Percentiles rank a stretch among this genome's conserved stretches.
phyloP scores from a whole-genome alignment of 2,888 invertebrate genomes.

The Mycogona germanica region DNA sequence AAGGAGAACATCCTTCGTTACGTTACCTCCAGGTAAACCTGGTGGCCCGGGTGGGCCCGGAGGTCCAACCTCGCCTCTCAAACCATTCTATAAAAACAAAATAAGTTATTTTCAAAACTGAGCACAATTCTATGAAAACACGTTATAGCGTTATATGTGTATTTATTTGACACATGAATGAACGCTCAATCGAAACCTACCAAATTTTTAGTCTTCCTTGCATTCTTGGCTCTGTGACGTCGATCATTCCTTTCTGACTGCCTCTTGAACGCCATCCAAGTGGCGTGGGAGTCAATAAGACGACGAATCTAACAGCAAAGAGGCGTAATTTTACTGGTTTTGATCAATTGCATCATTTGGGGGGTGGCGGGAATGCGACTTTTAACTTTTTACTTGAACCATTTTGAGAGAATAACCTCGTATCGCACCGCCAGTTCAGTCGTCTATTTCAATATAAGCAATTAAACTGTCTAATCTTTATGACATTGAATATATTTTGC shows the following conservation, averaged over 20 bases:
- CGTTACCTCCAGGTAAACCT: slow-evolving; percentile 30
- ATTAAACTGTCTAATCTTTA: no score
- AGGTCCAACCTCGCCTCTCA: slow-evolving; percentile 29
- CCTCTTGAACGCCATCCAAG: slow-evolving; percentile 17
- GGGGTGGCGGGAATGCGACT: no score
- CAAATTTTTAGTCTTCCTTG: slow-evolving; percentile 11
- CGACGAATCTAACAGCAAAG: slow-evolving; percentile 13
- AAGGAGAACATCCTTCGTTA: slow-evolving; percentile 30
- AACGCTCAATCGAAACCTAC: background rate
- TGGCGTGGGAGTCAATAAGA: slow-evolving; percentile 15
- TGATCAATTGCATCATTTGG: no score
- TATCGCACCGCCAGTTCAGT: no score
- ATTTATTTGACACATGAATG: background rate
- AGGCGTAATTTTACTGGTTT: slow-evolving; percentile 5
- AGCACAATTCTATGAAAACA: background rate
- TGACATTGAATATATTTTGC: no score
- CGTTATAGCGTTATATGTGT: background rate
- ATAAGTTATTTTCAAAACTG: background rate
- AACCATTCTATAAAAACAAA: slow-evolving; percentile 24
- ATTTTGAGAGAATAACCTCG: no score
- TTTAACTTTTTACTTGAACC: no score
- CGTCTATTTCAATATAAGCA: no score
- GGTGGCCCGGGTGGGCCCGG: slow-evolving; percentile 31
- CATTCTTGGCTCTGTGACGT: slow-evolving; percentile 15
- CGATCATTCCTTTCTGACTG: slow-evolving; percentile 15